These are phyloP conservation scores for Rhingia rostrata DNA, from an alignment of 2,888 invertebrate species.

Conservation along the genomic window DNA sequence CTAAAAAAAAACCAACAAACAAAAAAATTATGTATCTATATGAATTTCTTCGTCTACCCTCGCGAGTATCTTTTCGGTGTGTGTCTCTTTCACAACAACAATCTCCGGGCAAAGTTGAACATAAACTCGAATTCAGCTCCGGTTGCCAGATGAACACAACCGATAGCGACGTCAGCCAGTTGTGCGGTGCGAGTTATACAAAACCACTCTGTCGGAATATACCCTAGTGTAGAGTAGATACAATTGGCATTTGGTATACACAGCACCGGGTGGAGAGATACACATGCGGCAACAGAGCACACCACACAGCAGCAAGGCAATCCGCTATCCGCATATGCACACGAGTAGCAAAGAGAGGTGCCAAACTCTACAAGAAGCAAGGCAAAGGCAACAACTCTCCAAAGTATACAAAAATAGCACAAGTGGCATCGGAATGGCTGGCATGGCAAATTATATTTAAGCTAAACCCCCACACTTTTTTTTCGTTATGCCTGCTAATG, in stretches of 20 bases:
- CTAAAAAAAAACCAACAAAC: conserved; percentile 1
- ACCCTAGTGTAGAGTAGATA: conserved; percentile 73
- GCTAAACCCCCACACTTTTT: conserved; percentile 39
- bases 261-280: conserved; percentile 53
- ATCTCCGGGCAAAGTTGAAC: conserved; percentile 72
- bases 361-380: conserved; percentile 59
- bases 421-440: conserved; percentile 40
- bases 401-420: conserved; percentile 67
- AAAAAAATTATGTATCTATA: conserved; percentile 43
- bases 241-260: conserved; percentile 55
- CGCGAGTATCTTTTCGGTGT: conserved; percentile 18
- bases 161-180: conserved; percentile 70
- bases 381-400: conserved; percentile 60
- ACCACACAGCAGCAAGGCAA: conserved; percentile 7
- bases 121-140: conserved; percentile 73
- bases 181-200: conserved; percentile 61
- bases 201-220: conserved; percentile 67
- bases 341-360: conserved; percentile 37
- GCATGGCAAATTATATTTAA: conserved; percentile 44
- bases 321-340: conserved; percentile 49
- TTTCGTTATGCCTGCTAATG: not conserved
- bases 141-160: conserved; percentile 72
- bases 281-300: conserved; percentile 33
- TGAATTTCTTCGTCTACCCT: conserved; percentile 43
- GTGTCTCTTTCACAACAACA: conserved; percentile 70